These are phyloP conservation scores for Pseudotriccus pelzelni DNA, from an alignment of 2,797 vertebrate species.

Conservation along the genomic window DNA sequence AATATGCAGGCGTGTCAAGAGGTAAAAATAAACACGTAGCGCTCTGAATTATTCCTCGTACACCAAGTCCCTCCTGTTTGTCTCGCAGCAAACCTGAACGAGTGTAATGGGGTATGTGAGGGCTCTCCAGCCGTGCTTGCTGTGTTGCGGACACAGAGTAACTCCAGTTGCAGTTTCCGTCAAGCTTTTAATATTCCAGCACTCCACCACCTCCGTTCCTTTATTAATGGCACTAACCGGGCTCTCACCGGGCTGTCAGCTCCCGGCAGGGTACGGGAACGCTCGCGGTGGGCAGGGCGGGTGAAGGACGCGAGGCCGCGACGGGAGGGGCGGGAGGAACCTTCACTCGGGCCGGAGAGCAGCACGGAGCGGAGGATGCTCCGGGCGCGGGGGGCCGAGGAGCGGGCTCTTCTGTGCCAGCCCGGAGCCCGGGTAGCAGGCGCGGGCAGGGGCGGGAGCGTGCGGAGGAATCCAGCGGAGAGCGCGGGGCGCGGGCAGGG, in stretches of 20 bases:
- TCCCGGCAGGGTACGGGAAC: not conserved
- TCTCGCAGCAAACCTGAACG: accelerated
- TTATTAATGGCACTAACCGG: not conserved
- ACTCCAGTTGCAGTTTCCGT: not conserved
- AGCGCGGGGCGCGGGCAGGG: not conserved
- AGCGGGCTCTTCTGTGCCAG: not conserved
- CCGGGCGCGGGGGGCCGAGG: not conserved
- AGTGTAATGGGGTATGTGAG: accelerated
- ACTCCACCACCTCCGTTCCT: not conserved
- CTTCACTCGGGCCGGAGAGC: not conserved
- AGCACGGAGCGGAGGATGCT: not conserved
- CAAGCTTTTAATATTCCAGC: not conserved
- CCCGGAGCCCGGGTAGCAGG: not conserved
- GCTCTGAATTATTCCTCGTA: not conserved
- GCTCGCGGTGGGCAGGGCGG: not conserved
- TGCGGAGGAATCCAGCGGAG: not conserved
- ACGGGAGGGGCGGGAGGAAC: not conserved
- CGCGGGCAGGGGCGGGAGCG: too few species aligned
- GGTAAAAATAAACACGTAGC: not conserved
- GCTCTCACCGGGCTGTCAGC: not conserved
- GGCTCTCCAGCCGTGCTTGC: accelerated
- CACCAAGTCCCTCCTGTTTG: not conserved
- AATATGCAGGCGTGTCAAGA: not conserved
- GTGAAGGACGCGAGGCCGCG: not conserved
- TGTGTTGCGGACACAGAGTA: too few species aligned